Percentiles rank a stretch among this genome's conserved stretches.
These are phyloP conservation scores for Drosophila jambulina DNA, from an alignment of 1,140 invertebrate species.

Conservation along the genomic window DNA sequence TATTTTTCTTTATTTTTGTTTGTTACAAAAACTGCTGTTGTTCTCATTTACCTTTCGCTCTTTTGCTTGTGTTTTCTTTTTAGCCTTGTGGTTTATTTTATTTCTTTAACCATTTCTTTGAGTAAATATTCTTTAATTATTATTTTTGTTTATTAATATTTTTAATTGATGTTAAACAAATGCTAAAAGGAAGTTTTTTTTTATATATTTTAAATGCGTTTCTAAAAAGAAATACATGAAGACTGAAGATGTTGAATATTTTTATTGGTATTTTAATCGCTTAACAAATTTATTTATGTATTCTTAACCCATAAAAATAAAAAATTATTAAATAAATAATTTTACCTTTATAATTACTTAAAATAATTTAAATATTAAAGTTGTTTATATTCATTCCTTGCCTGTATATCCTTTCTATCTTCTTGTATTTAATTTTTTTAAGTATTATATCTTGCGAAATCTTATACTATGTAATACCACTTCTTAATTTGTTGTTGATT, in stretches of 20 bases:
- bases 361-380: background rate
- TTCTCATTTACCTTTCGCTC: conserved; percentile 28
- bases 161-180: background rate
- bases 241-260: too few species aligned
- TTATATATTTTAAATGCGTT: background rate
- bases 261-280: background rate
- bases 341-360: background rate
- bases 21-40: conserved; percentile 12
- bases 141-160: background rate
- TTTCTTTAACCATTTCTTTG: background rate
- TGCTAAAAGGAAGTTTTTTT: too few species aligned
- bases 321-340: too few species aligned
- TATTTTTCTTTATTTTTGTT: conserved; percentile 7
- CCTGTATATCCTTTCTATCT: background rate
- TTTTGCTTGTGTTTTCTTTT: conserved; percentile 1
- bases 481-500: background rate
- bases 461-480: background rate
- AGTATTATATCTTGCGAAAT: background rate
- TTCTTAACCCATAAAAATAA: background rate
- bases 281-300: background rate
- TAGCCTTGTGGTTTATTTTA: background rate
- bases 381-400: background rate
- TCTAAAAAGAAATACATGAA: background rate
- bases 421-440: background rate
- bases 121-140: background rate